Evolutionary conservation across 1,140 invertebrate genomes (phyloP).

Genomic region (Cotesia glomerata): DNA sequence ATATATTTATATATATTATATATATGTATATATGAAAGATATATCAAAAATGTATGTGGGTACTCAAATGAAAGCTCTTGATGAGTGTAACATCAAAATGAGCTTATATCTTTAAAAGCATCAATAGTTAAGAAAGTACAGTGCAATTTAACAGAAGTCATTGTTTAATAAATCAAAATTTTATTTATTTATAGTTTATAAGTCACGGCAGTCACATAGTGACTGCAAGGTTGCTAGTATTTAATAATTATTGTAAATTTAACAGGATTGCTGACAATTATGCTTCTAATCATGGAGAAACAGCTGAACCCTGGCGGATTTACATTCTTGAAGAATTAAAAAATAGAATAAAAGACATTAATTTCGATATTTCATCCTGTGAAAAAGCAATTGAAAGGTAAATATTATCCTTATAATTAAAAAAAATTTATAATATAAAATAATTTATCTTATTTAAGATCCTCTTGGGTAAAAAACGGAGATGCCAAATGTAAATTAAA

Average conservation of each 20-base stretch:
- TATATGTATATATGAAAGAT: no score
- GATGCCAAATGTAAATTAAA: conserved; percentile 74
- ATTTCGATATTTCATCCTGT: conserved; percentile 67
- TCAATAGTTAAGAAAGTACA: no score
- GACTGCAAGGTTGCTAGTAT: no score
- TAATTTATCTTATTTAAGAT: conserved; percentile 48
- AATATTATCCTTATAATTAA: conserved; percentile 12
- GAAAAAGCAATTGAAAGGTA: conserved; percentile 75
- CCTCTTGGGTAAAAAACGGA: conserved; percentile 82
- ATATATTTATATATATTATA: no score
- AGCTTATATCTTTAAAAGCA: no score
- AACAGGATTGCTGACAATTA: conserved; percentile 65
- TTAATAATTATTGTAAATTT: not conserved
- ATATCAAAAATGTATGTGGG: no score
- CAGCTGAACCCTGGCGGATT: conserved; percentile 77
- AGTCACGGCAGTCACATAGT: no score
- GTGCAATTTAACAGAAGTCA: no score
- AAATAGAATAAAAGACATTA: conserved; percentile 62
- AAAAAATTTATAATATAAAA: not conserved
- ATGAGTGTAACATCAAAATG: no score
- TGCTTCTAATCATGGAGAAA: conserved; percentile 67
- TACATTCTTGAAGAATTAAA: conserved; percentile 75
- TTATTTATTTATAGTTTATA: no score
- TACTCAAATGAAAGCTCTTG: no score
- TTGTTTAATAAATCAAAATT: no score